A percentile compares a stretch with the other conserved stretches of the same genome.
Evolutionary conservation across 2,888 invertebrate genomes (phyloP).

Genomic region (Escarpia spicata): DNA sequence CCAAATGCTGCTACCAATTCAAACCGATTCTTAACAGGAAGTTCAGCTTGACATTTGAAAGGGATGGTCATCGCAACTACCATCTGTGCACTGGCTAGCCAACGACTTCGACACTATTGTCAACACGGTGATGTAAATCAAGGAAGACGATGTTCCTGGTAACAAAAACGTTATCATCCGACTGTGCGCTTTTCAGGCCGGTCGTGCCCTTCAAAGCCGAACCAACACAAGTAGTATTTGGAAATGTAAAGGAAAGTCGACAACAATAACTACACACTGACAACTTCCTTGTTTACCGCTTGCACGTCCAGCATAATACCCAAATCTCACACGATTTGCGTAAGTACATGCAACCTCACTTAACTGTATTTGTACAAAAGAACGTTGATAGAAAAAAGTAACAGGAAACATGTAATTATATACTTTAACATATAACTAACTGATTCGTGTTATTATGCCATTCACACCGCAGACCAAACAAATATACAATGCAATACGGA

Average conservation of each 20-base stretch:
- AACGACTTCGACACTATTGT: background rate
- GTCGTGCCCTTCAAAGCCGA: background rate
- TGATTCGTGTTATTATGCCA: too few relatives aligned
- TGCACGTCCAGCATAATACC: background rate
- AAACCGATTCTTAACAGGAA: too few relatives aligned
- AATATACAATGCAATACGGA: background rate
- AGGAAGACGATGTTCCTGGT: background rate
- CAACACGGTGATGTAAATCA: background rate
- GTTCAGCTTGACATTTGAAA: too few relatives aligned
- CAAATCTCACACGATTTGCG: too few relatives aligned
- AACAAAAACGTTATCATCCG: background rate
- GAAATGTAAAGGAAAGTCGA: background rate
- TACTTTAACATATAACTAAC: too few relatives aligned
- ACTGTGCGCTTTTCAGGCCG: too few relatives aligned
- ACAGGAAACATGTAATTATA: too few relatives aligned
- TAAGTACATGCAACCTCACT: too few relatives aligned
- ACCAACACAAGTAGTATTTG: background rate
- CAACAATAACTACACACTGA: background rate
- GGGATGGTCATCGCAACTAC: too few relatives aligned
- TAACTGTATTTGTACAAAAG: too few relatives aligned
- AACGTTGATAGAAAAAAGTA: too few relatives aligned
- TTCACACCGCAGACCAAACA: background rate
- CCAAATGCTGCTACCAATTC: too few relatives aligned
- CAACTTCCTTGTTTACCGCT: background rate
- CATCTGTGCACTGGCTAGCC: background rate